These are phyloP conservation scores for Sylvia atricapilla DNA, from an alignment of 2,113 vertebrate genomes.

Conservation along the genomic window DNA sequence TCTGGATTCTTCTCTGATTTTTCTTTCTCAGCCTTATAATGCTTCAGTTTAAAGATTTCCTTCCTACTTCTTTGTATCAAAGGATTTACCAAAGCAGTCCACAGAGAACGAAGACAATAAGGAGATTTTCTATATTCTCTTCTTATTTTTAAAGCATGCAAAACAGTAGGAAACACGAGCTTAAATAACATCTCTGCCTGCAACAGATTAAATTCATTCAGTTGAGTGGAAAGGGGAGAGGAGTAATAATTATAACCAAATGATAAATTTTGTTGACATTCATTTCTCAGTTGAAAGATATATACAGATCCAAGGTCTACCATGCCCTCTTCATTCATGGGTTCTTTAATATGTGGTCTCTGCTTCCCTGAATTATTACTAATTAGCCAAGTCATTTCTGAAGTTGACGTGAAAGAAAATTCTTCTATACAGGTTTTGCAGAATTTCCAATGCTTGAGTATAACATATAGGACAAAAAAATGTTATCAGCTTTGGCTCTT, in stretches of 20 bases:
- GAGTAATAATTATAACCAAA: neutral
- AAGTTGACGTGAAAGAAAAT: neutral
- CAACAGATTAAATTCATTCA: neutral
- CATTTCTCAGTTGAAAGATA: neutral
- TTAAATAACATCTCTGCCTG: neutral
- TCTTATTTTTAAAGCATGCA: neutral
- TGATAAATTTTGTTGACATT: neutral
- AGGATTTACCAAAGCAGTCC: neutral
- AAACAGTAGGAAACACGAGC: neutral
- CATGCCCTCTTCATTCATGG: neutral
- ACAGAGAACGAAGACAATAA: neutral
- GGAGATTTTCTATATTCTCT: neutral
- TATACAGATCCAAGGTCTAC: neutral
- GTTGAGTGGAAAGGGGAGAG: neutral
- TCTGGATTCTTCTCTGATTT: neutral
- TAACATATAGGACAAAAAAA: neutral
- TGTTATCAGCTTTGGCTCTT: neutral
- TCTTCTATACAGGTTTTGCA: neutral
- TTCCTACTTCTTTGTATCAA: neutral
- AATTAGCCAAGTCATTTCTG: neutral
- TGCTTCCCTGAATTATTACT: neutral
- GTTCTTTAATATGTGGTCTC: neutral
- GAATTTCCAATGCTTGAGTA: neutral
- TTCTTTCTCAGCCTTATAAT: neutral
- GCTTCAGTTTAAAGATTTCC: neutral